Evolutionary conservation across 2,888 invertebrate species (phyloP), one percentile per base, ranked within the genome.

Genomic region (Parapristionchus giblindavisi): DNA sequence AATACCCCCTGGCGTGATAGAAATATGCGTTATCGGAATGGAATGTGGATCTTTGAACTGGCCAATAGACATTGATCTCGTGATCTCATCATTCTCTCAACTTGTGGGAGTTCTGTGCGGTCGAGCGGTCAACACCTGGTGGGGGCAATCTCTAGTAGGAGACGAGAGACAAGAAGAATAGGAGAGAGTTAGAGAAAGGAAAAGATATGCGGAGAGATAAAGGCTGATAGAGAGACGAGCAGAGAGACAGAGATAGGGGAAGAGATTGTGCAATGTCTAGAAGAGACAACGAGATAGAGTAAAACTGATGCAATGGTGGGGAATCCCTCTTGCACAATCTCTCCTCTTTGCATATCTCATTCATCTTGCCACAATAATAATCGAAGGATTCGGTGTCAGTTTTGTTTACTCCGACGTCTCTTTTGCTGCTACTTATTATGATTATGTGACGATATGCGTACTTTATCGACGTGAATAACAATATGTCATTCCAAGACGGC

Each of bases 71-170:
- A 65, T 65, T 65, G 63, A 65, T 43, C 63, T 65, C 17, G 63
- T 65, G 63, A 27, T 32, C 63, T 29, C 24, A 3, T 65, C 63
- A 43, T 43, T 65, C 68, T 68, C 34, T 68, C 43, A 17, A 34
- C 52, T 34, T 5, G 32, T 8, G 48, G 17, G 43, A 29, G 38
- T 68, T 40, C 68, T 21, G 43, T 29, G 48, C 27, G 34, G 65
- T 29, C n/a, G n/a, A 38, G 68, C 27, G 68, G 68, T 52, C 34
- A 68, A 65, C 63, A 65, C n/a, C n/a, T n/a, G n/a, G n/a, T n/a
- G n/a, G 63, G 54, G 63, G 36, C 63, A 65, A 43, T 43, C 43
- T 43, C 43, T 43, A 8, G 36, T 29, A 27, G 36, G 29, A 36
- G 36, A 36, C 32, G 68, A 40, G 68, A 29, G 48, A 48, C 11